Evolutionary conservation across 2,113 vertebrate species (phyloP).

Genomic region (Lathamus discolor): DNA sequence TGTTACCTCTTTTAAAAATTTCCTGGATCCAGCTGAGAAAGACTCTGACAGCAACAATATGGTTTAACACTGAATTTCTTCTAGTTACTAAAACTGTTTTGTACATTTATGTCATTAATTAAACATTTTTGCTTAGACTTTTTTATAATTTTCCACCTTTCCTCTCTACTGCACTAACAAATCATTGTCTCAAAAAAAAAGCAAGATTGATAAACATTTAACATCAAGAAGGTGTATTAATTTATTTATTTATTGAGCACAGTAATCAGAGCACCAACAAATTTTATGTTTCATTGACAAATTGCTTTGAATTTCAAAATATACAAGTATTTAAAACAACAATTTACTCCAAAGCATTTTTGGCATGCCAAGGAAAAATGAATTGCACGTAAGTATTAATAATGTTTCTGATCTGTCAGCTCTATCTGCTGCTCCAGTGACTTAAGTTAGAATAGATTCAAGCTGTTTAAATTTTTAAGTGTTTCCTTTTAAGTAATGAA

Average conservation of each 20-base stretch:
- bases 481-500: background rate
- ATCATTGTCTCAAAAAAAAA: constrained; percentile 17
- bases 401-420: background rate
- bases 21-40: constrained; percentile 10
- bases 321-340: constrained; percentile 59
- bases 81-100: constrained; percentile 45
- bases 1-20: constrained; percentile 45
- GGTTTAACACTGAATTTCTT: constrained; percentile 49
- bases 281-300: constrained; percentile 64
- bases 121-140: constrained; percentile 48
- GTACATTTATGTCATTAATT: constrained; percentile 45
- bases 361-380: background rate
- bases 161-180: constrained; percentile 22
- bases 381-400: background rate
- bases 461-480: background rate
- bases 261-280: constrained; percentile 6
- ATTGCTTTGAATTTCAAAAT: constrained; percentile 69
- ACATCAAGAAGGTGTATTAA: constrained; percentile 11
- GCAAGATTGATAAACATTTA: background rate
- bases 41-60: background rate
- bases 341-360: constrained; percentile 34
- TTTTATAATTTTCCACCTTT: constrained; percentile 40
- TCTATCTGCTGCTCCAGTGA: background rate
- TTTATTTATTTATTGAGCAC: background rate
- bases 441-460: background rate